Evolutionary conservation across 2,888 invertebrate species (phyloP), one percentile per base, ranked within the genome.

Genomic region (Tillus elongatus): DNA sequence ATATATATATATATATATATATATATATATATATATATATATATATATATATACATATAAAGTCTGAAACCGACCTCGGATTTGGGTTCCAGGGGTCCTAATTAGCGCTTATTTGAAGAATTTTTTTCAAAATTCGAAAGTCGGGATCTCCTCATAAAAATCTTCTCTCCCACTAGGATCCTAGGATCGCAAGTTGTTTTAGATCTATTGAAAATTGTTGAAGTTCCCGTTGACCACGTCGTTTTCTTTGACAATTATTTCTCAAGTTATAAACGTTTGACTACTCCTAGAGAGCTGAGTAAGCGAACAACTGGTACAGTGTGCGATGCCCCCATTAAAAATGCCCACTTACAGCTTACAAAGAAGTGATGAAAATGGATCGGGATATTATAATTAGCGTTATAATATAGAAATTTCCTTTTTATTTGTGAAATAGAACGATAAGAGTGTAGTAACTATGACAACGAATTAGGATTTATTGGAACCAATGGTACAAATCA

Each of bases 391-490:
- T 10, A 29, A 36, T 12, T 11, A 10, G n/a, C 15, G 13, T 15
- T 36, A 30, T 16, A 30, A 36, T 15, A 12, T 15, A 11, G 10
- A 8, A 10, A 11, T 6, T 30, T 15, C 29, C 15, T 11, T 36
- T 16, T 10, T 12, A 2, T 4, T 36, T 12, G 30, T 30, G 4
- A n/a, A 19, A 13, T 35, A 29, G 29, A 28, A 30, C 10, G 36
- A 30, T 11, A 36, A 36, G 13, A 14, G 13, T 6, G 30, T 36
- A 6, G 30, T 36, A 9, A 30, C 36, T 11, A 16, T 36, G 9
- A 15, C 15, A 1, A 36, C 26, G 2, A 36, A 36, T 15, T 13
- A 19, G 9, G 16, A 29, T 31, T 10, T 9, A 9, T 19, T 24
- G 19, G 10, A 13, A 13, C 31, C 36, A 11, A 14, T 31, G n/a